Evolutionary conservation across 2,888 invertebrate genomes (phyloP).

Genomic region (Choreutis nemorana): DNA sequence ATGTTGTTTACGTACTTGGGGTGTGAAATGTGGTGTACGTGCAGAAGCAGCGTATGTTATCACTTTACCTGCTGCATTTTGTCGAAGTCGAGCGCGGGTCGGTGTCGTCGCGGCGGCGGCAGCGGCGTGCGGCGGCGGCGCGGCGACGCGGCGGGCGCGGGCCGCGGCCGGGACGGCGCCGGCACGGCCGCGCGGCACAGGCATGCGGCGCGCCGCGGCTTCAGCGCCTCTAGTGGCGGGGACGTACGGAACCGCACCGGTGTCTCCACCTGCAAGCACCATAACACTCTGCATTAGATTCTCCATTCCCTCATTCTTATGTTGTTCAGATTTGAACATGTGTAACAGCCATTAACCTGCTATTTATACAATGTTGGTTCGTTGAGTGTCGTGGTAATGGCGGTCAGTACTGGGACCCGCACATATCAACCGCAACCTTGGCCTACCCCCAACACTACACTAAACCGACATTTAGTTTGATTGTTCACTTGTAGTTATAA

Average conservation of each 20-base stretch:
- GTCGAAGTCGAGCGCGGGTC: conserved; percentile 94
- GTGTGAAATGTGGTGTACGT: conserved; percentile 3
- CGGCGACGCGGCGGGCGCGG: conserved; percentile 47
- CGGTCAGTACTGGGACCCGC: too few species aligned
- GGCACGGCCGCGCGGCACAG: conserved; percentile 8
- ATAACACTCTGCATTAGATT: too few species aligned
- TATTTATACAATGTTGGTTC: too few species aligned
- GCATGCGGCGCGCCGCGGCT: conserved; percentile 62
- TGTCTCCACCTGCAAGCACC: conserved; percentile 67
- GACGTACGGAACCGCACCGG: conserved; percentile 92
- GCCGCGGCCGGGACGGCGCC: conserved; percentile 26
- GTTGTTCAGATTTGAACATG: too few species aligned
- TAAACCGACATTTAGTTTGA: too few species aligned
- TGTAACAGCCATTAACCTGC: too few species aligned
- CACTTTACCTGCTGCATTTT: conserved; percentile 91
- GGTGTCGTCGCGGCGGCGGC: conserved; percentile 63
- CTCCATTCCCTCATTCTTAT: too few species aligned
- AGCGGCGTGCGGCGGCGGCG: conserved; percentile 51
- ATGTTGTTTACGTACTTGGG: conserved; percentile 1
- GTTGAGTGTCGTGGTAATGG: too few species aligned
- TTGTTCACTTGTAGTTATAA: too few species aligned
- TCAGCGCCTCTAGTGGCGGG: conserved; percentile 88
- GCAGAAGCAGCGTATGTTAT: conserved; percentile 5
- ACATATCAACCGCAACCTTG: too few species aligned
- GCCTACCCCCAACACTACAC: too few species aligned